A percentile compares a stretch with the other conserved stretches of the same genome.
Conservation (phyloP, 2,113 vertebrate genomes). For the Plotosus lineatus region DNA sequence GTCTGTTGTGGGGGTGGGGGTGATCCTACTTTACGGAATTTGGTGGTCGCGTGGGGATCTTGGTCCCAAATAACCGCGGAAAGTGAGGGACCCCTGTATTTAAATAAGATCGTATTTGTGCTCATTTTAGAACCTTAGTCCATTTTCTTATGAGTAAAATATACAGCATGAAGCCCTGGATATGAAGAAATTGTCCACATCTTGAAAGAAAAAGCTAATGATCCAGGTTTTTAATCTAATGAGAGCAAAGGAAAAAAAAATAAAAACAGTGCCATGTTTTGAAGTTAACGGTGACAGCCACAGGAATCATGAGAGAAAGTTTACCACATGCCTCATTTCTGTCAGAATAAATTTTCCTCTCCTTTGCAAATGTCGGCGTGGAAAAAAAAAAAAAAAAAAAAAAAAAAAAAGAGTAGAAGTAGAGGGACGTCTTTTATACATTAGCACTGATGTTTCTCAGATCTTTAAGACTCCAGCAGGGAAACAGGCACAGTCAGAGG, state of each 20-base stretch:
- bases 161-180: slow-evolving; percentile 22
- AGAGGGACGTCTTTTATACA: slow-evolving; percentile 71
- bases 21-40: too few relatives aligned
- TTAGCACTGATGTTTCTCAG: slow-evolving; percentile 72
- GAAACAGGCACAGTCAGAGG: slow-evolving; percentile 61
- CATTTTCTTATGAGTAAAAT: neutral
- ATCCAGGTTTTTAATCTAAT: slow-evolving; percentile 59
- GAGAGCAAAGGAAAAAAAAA: too few relatives aligned
- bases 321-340: slow-evolving; percentile 64
- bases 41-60: too few relatives aligned
- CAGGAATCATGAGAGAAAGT: slow-evolving; percentile 55
- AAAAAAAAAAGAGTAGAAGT: too few relatives aligned
- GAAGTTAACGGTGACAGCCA: slow-evolving; percentile 70
- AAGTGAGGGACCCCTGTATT: too few relatives aligned
- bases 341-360: slow-evolving; percentile 67
- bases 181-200: slow-evolving; percentile 52
- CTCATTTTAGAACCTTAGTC: neutral
- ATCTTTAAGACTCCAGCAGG: slow-evolving; percentile 71
- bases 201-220: slow-evolving; percentile 66
- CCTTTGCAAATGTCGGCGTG: slow-evolving; percentile 47
- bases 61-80: too few relatives aligned
- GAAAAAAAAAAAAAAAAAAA: slow-evolving; percentile 69
- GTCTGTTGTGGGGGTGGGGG: too few relatives aligned
- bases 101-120: neutral
- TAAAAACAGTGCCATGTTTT: slow-evolving; percentile 69